Evolutionary conservation across 2,888 invertebrate genomes (phyloP), one percentile per base, ranked within the genome.

Genomic region (Metopia argyrocephala): DNA sequence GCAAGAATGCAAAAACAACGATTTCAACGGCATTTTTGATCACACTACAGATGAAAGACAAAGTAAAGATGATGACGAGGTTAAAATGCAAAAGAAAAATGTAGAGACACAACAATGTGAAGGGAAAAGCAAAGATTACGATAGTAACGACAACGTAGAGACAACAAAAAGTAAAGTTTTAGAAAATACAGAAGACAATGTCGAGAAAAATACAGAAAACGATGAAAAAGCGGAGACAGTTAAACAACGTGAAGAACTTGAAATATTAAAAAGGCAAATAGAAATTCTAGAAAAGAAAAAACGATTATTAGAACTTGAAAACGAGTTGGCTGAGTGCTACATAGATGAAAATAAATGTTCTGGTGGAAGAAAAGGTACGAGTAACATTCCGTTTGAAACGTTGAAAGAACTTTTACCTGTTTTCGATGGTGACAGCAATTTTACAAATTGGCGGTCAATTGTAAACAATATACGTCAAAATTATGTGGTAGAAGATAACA

Each of bases 351-450:
- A 15, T 7, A 9, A 27, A 21, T 5, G 3, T 27, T 5, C 23
- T 15, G 9, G 27, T 5, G 2, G 5, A 25, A 25, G 27, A n/a
- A 1, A 9, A 15, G 2, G n/a, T 4, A n/a, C 7, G 6, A 25
- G 12, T 59, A 23, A 27, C 15, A 38, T 59, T 6, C 28, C 65
- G 28, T 54, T 54, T n/a, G 52, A 54, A 38, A 66, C 21, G n/a
- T 15, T 54, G 54, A 66, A 45, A 9, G 20, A 54, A 65, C 18
- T 52, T 18, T 0, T 65, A 18, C 52, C 25, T 18, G 5, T 12
- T 6, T 68, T 45, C 20, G 56, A 56, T 9, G 46, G 45, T 3
- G 56, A 15, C 15, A 21, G 20, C 5, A 52, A 66, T n/a, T 18
- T 66, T 15, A 54, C 52, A 9, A 18, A 52, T 2, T 66, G 65